Evolutionary conservation across 2,888 invertebrate genomes (phyloP).

Genomic region (Mactromeris polynyma): DNA sequence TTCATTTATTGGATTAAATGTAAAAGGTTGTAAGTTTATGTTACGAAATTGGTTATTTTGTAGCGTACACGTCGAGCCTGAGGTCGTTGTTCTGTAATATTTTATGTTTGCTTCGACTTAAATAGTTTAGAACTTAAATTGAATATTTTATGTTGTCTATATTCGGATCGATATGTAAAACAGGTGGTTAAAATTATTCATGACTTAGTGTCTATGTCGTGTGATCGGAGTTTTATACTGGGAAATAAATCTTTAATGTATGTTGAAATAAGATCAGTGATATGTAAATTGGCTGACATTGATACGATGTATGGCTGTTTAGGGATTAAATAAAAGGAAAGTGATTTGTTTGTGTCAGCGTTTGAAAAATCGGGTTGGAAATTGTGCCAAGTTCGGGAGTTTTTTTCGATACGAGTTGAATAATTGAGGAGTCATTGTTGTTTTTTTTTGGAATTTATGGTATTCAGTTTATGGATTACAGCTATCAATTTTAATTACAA

Average conservation of each 20-base stretch:
- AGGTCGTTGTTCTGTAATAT: neutral
- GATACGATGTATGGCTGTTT: neutral
- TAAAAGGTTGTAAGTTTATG: neutral
- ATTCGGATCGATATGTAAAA: neutral
- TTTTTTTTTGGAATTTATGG: too few relatives aligned
- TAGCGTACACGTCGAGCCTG: neutral
- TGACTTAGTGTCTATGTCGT: too few relatives aligned
- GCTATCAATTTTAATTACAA: too few relatives aligned
- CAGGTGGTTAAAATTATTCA: neutral
- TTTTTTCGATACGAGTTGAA: too few relatives aligned
- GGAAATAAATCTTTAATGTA: conserved; percentile 1
- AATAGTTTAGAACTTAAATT: neutral
- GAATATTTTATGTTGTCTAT: neutral
- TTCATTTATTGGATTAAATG: neutral
- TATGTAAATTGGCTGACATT: neutral
- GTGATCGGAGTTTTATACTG: too few relatives aligned
- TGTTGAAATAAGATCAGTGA: neutral
- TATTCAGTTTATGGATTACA: too few relatives aligned
- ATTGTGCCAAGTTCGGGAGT: neutral
- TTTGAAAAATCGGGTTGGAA: neutral
- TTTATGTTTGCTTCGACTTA: neutral
- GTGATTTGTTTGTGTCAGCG: neutral
- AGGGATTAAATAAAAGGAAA: neutral
- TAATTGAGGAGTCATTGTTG: too few relatives aligned
- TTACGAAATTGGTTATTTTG: neutral